Evolutionary conservation across 1,140 invertebrate genomes (phyloP), one percentile per base, ranked within the genome.

Genomic region (Eufriesea mexicana): DNA sequence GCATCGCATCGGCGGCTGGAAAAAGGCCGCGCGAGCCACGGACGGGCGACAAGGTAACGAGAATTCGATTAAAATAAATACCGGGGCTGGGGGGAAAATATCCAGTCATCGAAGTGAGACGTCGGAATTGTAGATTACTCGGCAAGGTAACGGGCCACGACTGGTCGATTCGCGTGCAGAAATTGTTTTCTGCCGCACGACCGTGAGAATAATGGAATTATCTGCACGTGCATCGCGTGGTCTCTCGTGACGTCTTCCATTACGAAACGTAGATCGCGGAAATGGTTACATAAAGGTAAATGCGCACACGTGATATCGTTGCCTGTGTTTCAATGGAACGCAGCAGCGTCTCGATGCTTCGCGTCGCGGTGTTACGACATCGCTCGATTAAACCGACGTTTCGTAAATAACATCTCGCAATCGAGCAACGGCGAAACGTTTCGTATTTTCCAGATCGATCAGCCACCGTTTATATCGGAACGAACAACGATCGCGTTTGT

Each of bases 191-290:
- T 5, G 45, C 45, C 51, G 20, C 23, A 20, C n/a, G 23, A 18
- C 79, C 73, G 62, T 82, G n/a, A 57, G 79, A 82, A 82, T 68
- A 67, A 76, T 57, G 62, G 23, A 51, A 76, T 82, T 76, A 82
- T 82, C 79, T 42, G 54, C 62, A 49, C 61, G 77, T 49, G 49
- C 47, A 71, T 79, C 54, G 35, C 45, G 23, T 64, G 45, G 47
- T 28, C n/a, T 54, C 25, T 35, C 61, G 49, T 49, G 72, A 20
- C 28, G 49, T 49, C 51, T 75, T 82, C 75, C 79, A 74, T 82
- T 82, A 59, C 42, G 72, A 81, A 55, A 55, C 79, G 10, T 42
- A 42, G n/a, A 23, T 66, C 16, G 42, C 28, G 54, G 62, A 28
- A 67, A 28, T 9, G 45, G 25, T 82, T 82, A 67, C 54, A 25